Evolutionary conservation across 64 coral and sea anemone genomes (phyloP), one percentile per base, ranked within the genome.

Genomic region (Stichodactyla mertensii): DNA sequence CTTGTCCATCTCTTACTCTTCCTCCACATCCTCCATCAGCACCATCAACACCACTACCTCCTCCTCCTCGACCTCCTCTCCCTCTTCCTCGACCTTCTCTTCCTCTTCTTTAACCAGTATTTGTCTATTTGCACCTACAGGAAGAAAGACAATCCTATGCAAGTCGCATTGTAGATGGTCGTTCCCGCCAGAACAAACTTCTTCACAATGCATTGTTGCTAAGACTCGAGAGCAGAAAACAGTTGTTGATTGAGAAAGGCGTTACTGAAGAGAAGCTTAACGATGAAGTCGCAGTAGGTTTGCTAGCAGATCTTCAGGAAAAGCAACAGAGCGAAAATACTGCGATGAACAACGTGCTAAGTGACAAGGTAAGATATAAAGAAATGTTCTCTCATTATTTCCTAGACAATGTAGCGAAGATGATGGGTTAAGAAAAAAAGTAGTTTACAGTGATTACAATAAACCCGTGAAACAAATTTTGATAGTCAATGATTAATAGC

Each of bases 291-390:
- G 85, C 93, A 13, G 97, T 99, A 26, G 83, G 83, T 52, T 69
- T 99, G 20, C 55, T 99, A 61, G 91, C 97, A 15, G 90, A 99
- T 69, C 86, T 99, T 19, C 97, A 99, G 71, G 93, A 99, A 64
- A 99, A 99, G 82, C 97, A 99, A 51, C 82, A 15, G 71, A 92
- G 86, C 10, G 97, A 99, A 82, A 99, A 74, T 85, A 88, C 78
- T 23, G 97, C 97, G 16, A 92, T 99, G 88, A 87, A 57, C 1
- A 95, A 91, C 16, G 90, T 99, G 60, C 31, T 99, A 19, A 61
- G 61, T 52, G 95, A 94, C 23, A 98, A 98, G 92, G 95, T 98
- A 82, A 91, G 31, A 45, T 10, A 80, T 84, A 58, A 58, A 15
- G 56, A 58, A 58, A 11, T 11, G 1, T 58, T 58, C 14, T 58